Conservation (phyloP, 92 coral and sea anemone genomes). For the Paramuricea clavata region DNA sequence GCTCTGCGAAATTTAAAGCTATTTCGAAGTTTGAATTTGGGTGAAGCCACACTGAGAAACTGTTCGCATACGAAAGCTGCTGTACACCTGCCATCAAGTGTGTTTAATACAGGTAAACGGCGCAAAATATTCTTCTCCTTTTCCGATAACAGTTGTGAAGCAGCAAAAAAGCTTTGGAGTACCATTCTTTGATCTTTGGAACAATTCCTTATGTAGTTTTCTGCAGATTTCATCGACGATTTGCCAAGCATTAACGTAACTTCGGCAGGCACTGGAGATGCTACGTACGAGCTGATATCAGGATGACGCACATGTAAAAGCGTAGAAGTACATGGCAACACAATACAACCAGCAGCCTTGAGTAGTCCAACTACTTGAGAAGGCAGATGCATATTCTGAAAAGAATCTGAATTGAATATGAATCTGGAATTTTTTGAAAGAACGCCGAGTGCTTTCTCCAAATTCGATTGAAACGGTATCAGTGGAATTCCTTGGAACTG, state of each 20-base stretch:
- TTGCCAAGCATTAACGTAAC: constrained; percentile 2
- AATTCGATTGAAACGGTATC: constrained; percentile 3
- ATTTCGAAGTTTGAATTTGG: constrained; percentile 27
- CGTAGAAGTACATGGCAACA: constrained; percentile 13
- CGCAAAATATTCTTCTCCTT: constrained; percentile 17
- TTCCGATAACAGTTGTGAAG: not conserved
- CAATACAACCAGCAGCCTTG: constrained; percentile 48
- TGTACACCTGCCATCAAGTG: constrained; percentile 35
- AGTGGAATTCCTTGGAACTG: constrained; percentile 49
- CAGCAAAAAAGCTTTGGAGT: constrained; percentile 41
- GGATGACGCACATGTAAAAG: constrained; percentile 44
- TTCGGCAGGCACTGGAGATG: constrained; percentile 57
- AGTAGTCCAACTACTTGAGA: constrained; percentile 34
- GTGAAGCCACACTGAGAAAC: constrained; percentile 14
- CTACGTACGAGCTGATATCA: constrained; percentile 26
- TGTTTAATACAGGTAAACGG: constrained; percentile 49
- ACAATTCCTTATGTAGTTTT: not conserved
- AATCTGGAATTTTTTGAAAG: constrained; percentile 40
- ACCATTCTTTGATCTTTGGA: constrained; percentile 9
- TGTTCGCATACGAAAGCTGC: not conserved
- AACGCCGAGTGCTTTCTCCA: constrained; percentile 25
- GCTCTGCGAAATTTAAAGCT: constrained; percentile 40
- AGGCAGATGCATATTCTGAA: constrained; percentile 34
- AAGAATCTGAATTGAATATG: constrained; percentile 38
- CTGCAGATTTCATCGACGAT: not conserved